Evolutionary conservation across 2,113 vertebrate species (phyloP).

Genomic region (Vanacampus margaritifer): DNA sequence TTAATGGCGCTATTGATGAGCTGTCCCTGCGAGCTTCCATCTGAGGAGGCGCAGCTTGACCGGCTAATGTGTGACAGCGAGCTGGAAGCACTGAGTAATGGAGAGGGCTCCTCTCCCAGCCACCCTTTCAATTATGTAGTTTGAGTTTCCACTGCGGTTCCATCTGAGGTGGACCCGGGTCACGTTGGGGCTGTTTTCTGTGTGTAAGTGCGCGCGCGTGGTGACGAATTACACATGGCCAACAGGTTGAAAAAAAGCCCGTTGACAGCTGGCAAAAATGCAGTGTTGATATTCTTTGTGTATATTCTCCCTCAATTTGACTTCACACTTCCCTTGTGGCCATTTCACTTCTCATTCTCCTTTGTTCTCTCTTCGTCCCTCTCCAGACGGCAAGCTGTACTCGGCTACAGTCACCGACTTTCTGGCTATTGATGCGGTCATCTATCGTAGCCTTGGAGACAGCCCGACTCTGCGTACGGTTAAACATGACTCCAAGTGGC

Average conservation of each 20-base stretch:
- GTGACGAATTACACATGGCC: conserved; percentile 40
- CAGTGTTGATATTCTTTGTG: conserved; percentile 32
- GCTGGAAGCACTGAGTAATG: conserved; percentile 67
- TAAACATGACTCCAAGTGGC: conserved; percentile 98
- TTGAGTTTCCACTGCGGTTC: conserved; percentile 70
- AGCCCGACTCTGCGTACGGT: conserved; percentile 95
- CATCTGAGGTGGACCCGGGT: conserved; percentile 59
- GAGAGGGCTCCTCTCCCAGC: conserved; percentile 58
- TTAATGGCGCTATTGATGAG: conserved; percentile 59
- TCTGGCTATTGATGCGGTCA: conserved; percentile 96
- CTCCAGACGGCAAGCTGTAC: conserved; percentile 92
- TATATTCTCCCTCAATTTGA: conserved; percentile 30
- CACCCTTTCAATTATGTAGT: conserved; percentile 73
- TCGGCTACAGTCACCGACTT: conserved; percentile 99
- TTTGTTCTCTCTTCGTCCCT: conserved; percentile 24
- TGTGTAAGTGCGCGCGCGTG: conserved; percentile 12
- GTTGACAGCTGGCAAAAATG: neutral
- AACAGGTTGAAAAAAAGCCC: conserved; percentile 32
- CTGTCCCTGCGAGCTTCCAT: conserved; percentile 40
- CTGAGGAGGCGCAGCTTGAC: conserved; percentile 34
- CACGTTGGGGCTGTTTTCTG: conserved; percentile 35
- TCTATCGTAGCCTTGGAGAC: conserved; percentile 98
- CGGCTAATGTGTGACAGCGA: conserved; percentile 55
- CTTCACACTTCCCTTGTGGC: neutral
- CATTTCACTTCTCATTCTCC: conserved; percentile 14